These are phyloP conservation scores for Heteromurus nitidus DNA, from an alignment of 2,888 invertebrate genomes.

Conservation along the genomic window DNA sequence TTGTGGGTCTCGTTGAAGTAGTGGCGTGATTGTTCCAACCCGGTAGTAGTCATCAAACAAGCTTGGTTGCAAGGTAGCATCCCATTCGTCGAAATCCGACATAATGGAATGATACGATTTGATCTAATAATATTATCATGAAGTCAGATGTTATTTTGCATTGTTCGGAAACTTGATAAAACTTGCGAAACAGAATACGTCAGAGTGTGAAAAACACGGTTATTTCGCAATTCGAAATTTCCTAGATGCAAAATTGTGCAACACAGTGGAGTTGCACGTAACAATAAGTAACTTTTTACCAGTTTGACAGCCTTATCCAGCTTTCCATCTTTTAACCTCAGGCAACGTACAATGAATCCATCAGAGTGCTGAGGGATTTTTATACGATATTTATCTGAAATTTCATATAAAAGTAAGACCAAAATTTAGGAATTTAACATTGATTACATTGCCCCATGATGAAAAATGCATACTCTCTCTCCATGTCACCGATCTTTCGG, in stretches of 20 bases:
- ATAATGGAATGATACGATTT: conserved; percentile 4
- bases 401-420: too few relatives aligned
- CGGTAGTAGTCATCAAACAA: neutral
- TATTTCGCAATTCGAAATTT: too few relatives aligned
- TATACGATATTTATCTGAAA: conserved; percentile 20
- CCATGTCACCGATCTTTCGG: too few relatives aligned
- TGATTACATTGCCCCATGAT: too few relatives aligned
- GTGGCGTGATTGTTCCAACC: neutral
- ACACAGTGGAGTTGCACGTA: too few relatives aligned
- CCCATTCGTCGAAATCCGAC: neutral
- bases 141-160: neutral
- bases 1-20: conserved; percentile 5
- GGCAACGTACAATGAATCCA: conserved; percentile 20
- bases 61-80: neutral
- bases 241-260: too few relatives aligned
- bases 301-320: conserved; percentile 29
- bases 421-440: too few relatives aligned
- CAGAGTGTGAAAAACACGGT: too few relatives aligned
- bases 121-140: conserved; percentile 10
- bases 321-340: conserved; percentile 23
- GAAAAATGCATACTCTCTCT: too few relatives aligned
- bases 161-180: neutral
- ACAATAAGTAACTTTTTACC: conserved; percentile 4
- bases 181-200: too few relatives aligned
- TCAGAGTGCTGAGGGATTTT: conserved; percentile 9